These are phyloP conservation scores for Aproaerema taeniolella DNA, from an alignment of 2,888 invertebrate genomes.

Conservation along the genomic window DNA sequence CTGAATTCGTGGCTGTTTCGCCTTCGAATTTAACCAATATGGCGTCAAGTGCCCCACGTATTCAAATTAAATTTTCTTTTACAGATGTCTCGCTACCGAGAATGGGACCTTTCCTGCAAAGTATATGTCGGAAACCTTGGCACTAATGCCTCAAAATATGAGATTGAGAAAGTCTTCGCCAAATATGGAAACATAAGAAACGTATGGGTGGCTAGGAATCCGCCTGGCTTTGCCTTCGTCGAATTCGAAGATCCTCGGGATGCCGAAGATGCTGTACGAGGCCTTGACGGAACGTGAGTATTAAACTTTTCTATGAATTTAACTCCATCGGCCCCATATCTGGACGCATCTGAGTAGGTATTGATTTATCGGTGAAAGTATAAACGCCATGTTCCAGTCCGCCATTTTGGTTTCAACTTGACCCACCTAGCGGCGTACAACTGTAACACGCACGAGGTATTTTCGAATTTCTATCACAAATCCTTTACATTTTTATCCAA, in stretches of 20 bases:
- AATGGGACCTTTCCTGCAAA: conserved; percentile 93
- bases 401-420: conserved; percentile 24
- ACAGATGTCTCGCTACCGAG: conserved; percentile 83
- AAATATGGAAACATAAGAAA: conserved; percentile 93
- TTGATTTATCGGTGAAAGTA: conserved; percentile 13
- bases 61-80: too few species aligned
- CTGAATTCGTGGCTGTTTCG: too few species aligned
- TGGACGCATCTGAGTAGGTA: too few species aligned
- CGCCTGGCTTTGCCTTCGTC: conserved; percentile 94
- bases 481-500: conserved; percentile 77
- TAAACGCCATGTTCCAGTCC: conserved; percentile 14
- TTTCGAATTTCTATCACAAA: conserved; percentile 33
- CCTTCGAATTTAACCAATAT: too few species aligned
- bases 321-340: too few species aligned
- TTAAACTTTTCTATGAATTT: neutral
- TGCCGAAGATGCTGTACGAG: conserved; percentile 90
- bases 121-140: conserved; percentile 96
- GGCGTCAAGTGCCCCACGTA: conserved; percentile 30
- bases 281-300: conserved; percentile 84
- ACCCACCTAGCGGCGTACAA: too few species aligned
- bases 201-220: conserved; percentile 96
- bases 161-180: conserved; percentile 90
- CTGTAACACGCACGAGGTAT: conserved; percentile 4
- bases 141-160: conserved; percentile 92
- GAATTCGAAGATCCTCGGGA: conserved; percentile 93